These are phyloP conservation scores for Drosophila orena DNA, from an alignment of 1,140 invertebrate species.

Conservation along the genomic window DNA sequence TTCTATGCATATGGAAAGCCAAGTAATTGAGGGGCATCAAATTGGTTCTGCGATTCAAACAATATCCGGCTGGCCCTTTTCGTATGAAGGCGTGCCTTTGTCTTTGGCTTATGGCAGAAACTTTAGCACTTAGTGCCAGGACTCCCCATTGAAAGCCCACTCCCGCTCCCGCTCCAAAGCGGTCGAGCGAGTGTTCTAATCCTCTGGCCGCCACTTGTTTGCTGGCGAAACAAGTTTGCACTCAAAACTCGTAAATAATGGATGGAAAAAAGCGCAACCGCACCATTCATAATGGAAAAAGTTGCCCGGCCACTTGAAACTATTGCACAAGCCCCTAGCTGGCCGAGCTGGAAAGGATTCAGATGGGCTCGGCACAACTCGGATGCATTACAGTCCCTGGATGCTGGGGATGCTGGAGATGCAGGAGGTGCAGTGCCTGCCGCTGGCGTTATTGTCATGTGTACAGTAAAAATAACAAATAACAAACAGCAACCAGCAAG, in stretches of 20 bases:
- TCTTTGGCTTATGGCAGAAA: conserved; percentile 62
- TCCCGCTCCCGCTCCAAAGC: conserved; percentile 5
- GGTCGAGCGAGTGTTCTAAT: conserved; percentile 73
- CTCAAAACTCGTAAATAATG: conserved; percentile 83
- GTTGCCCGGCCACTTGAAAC: conserved; percentile 75
- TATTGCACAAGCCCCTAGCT: conserved; percentile 69
- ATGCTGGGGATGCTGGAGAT: conserved; percentile 4
- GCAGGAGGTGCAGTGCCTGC: conserved; percentile 30
- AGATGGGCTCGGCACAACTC: not conserved
- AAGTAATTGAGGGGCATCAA: conserved; percentile 12
- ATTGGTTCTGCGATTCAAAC: conserved; percentile 3
- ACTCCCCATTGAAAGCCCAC: conserved; percentile 5
- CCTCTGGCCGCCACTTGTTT: conserved; percentile 79
- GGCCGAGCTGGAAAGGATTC: conserved; percentile 29
- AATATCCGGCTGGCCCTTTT: conserved; percentile 12
- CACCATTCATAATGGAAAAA: conserved; percentile 84
- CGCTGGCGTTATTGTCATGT: conserved; percentile 78
- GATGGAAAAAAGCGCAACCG: conserved; percentile 81
- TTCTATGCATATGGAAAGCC: conserved; percentile 3
- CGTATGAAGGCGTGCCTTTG: conserved; percentile 61
- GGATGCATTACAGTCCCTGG: conserved; percentile 27
- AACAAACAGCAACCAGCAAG: conserved; percentile 59
- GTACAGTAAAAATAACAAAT: conserved; percentile 82
- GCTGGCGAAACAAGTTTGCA: conserved; percentile 78
- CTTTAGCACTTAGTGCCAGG: conserved; percentile 70